Evolutionary conservation across 2,113 vertebrate genomes (phyloP), one percentile per base, ranked within the genome.

Genomic region (Thryonomys swinderianus): DNA sequence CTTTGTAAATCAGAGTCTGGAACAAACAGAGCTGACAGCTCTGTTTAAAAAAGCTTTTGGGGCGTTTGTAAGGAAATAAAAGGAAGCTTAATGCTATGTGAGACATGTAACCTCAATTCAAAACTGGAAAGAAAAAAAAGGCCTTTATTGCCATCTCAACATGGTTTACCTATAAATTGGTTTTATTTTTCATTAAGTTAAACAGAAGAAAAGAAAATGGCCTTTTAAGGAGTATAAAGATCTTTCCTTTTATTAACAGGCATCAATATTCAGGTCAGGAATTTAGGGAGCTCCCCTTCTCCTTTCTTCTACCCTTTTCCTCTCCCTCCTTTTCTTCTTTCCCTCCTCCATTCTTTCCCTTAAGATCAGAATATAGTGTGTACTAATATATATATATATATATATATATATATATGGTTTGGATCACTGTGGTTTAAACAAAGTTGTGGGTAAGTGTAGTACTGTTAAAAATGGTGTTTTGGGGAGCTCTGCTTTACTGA

Each of bases 21-120:
- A 91, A 94, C 14, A 13, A 74, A 93, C 85, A 88, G 93, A 81
- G 61, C 64, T 94, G 90, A 73, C 12, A 13, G 73, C 53, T 95
- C 93, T 97, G 96, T 94, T 69, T 96, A 83, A 94, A 93, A 59
- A 51, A 95, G 64, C 83, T 93, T 96, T 94, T 48, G 92, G 90
- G 91, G 9, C 64, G 13, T 90, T 81, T 95, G 69, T 88, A 88
- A 80, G 91, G 90, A 97, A 97, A 94, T 95, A 81, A 96, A 96
- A 97, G 82, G 82, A 79, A 42, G 37, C 82, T 51, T 92, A 92
- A 73, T 93, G 81, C 40, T 96, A 86, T 93, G 69, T 74, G 86
- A 91, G 2, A 5, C 76, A 96, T 96, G 78, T 67, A 95, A 95
- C 66, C 23, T 42, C 82, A 1, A 74, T 96, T 78, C 30, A 82